Conservation (phyloP, 2,888 invertebrate species). For the Heliconius erato region DNA sequence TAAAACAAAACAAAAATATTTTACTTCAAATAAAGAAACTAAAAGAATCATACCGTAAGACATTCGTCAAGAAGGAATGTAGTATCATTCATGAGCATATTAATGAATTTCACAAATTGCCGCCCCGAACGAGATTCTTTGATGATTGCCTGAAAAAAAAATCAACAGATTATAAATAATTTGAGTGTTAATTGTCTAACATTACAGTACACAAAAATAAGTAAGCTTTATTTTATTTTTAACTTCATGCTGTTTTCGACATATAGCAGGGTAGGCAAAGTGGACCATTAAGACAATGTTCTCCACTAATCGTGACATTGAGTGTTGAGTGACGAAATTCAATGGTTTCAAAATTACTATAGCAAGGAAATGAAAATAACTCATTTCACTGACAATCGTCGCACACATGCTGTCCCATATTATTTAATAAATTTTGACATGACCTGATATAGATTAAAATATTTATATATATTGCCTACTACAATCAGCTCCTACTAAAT, state of each 20-base stretch:
- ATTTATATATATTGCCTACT: too few relatives aligned
- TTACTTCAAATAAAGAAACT: not conserved
- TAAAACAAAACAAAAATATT: too few relatives aligned
- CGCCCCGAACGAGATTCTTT: conserved; percentile 96
- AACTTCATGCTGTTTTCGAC: too few relatives aligned
- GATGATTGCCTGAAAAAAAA: conserved; percentile 88
- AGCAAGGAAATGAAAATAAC: not conserved
- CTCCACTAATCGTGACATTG: too few relatives aligned
- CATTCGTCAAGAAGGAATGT: conserved; percentile 99
- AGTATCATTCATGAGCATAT: conserved; percentile 99
- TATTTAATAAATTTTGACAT: too few relatives aligned
- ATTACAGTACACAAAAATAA: not conserved
- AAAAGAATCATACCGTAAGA: conserved; percentile 68
- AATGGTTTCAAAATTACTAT: not conserved
- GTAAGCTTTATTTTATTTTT: too few relatives aligned
- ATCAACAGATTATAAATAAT: not conserved
- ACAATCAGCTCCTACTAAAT: too few relatives aligned
- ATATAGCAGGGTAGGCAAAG: too few relatives aligned
- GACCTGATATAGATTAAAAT: too few relatives aligned
- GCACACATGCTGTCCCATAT: too few relatives aligned
- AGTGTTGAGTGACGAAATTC: not conserved
- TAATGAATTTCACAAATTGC: conserved; percentile 98
- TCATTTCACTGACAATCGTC: too few relatives aligned
- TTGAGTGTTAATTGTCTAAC: not conserved
- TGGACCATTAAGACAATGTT: too few relatives aligned